Base-by-base conservation (phyloP, 2,888 invertebrate genomes). In the Alitta virens region DNA sequence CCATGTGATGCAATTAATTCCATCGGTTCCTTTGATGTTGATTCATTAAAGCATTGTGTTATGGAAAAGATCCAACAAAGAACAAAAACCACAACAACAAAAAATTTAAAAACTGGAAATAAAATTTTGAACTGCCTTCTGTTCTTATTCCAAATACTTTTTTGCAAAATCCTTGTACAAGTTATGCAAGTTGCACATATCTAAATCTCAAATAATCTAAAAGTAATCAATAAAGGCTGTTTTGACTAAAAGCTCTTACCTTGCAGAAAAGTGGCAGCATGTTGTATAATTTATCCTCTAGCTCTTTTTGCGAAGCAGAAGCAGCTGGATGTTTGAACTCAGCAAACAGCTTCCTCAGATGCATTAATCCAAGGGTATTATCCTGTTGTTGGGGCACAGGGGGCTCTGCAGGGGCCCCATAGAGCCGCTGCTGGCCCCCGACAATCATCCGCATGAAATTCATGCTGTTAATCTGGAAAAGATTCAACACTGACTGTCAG, bases 261-360 rank as follows among this genome's bases (percentile, higher is more conserved):
- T 96, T 97, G 85, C 95, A 96, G 85, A 98, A 98, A 43, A 98
- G 86, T 60, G 98, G 98, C 79, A 99, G 86, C 94, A 99, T 95
- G 82, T 94, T 94, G 84, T 96, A 96, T 16, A 98, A 86, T 83
- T 94, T 94, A 78, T 91, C 91, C 84, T 97, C 95, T 60, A 78
- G 77, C 23, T 80, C 78, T 58, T 75, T 76, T 62, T 78, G 78
- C 5, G 77, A 73, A 2, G 76, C 70, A 5, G 75, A 72, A 21
- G 63, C 52, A 42, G 90, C 86, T 43, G 94, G 92, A 83, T 96
- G 94, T 40, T 91, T 90, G 78, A 94, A 95, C 82, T 97, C 97
- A 57, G 91, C 89, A 83, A 97, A 98, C 43, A 98, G 86, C 83
- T 98, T 98, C 78, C 96, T 91, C 56, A 99, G 86, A 80, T 98